Conservation (phyloP, 2,113 vertebrate genomes). For the Fregetta grallaria region DNA sequence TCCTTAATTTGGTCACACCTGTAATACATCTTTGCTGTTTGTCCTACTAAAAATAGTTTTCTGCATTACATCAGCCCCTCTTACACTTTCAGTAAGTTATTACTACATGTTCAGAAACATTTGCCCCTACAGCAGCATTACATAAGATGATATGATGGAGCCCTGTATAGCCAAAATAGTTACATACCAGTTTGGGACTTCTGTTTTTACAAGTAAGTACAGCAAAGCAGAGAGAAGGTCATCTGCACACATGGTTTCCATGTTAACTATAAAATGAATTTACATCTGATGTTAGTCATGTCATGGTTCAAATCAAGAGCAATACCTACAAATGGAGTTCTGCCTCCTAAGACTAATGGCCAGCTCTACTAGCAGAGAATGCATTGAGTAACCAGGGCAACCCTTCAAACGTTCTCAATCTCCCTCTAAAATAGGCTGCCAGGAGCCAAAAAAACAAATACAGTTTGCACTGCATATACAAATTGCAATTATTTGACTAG, state of each 20-base stretch:
- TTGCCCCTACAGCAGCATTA: not conserved
- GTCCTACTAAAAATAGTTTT: not conserved
- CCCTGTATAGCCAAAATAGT: not conserved
- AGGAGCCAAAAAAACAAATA: not conserved
- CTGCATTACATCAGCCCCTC: not conserved
- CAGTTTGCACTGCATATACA: not conserved
- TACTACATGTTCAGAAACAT: not conserved
- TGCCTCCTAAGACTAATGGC: not conserved
- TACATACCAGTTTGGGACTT: constrained; percentile 95
- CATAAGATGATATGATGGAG: not conserved
- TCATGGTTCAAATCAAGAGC: not conserved
- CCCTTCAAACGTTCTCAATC: not conserved
- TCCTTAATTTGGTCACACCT: not conserved
- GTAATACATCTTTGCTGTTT: not conserved
- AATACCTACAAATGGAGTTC: not conserved
- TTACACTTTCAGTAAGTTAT: not conserved
- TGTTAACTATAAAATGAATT: constrained; percentile 74
- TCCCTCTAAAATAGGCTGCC: not conserved
- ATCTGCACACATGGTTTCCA: constrained; percentile 91
- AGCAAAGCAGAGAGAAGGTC: constrained; percentile 93
- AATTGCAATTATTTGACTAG: not conserved
- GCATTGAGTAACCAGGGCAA: not conserved
- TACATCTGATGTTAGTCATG: not conserved
- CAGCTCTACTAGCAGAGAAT: not conserved
- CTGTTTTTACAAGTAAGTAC: constrained; percentile 94